phyloP scores from a whole-genome alignment of 2,113 vertebrate genomes.

The Ageneiosus marmoratus region DNA sequence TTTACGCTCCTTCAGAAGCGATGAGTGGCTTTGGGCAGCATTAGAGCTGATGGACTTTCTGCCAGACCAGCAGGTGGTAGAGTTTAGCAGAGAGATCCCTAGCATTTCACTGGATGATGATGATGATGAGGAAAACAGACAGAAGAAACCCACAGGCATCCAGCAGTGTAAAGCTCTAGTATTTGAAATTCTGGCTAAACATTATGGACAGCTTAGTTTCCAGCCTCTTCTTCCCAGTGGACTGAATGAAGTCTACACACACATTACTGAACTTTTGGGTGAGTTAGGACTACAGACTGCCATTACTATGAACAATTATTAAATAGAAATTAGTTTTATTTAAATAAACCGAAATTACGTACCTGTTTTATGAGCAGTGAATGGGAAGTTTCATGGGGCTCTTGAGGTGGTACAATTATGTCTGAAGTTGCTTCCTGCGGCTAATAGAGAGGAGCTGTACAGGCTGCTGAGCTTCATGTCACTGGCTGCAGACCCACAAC shows the following conservation, averaged over 20 bases:
- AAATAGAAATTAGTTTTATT: neutral
- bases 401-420: slow-evolving; percentile 90
- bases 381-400: slow-evolving; percentile 80
- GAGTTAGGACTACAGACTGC: slow-evolving; percentile 39
- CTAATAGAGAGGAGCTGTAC: slow-evolving; percentile 84
- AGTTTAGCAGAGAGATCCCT: slow-evolving; percentile 86
- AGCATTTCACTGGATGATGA: slow-evolving; percentile 70
- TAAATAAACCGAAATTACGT: neutral
- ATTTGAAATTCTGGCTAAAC: slow-evolving; percentile 81
- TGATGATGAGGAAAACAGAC: slow-evolving; percentile 40
- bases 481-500: slow-evolving; percentile 79
- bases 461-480: slow-evolving; percentile 88
- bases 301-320: neutral
- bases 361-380: slow-evolving; percentile 69
- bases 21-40: slow-evolving; percentile 87
- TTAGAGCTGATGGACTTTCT: slow-evolving; percentile 90
- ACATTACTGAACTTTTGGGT: slow-evolving; percentile 88
- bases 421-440: slow-evolving; percentile 84
- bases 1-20: slow-evolving; percentile 67
- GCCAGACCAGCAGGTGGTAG: slow-evolving; percentile 85
- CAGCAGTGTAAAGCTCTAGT: slow-evolving; percentile 79
- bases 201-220: slow-evolving; percentile 79
- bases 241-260: slow-evolving; percentile 81
- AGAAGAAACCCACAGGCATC: slow-evolving; percentile 17
- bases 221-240: slow-evolving; percentile 79